Evolutionary conservation across 2,888 invertebrate genomes (phyloP).

Genomic region (Crocallis elinguaria): DNA sequence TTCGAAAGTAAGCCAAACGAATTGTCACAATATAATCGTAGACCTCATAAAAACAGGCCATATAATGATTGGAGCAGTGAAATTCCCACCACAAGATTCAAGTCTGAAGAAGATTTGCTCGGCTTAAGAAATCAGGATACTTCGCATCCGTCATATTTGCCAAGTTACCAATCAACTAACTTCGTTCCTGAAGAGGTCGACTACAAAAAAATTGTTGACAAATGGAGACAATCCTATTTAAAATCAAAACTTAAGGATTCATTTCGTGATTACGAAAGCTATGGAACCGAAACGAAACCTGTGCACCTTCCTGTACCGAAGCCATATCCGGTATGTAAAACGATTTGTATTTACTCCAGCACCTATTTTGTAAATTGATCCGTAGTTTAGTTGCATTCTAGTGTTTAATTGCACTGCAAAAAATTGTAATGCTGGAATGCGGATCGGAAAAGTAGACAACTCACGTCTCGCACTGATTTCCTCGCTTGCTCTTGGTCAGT

Average conservation of each 20-base stretch:
- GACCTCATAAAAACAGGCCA: conserved; percentile 59
- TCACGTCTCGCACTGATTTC: conserved; percentile 81
- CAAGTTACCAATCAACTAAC: conserved; percentile 58
- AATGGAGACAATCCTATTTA: conserved; percentile 75
- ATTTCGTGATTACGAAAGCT: conserved; percentile 65
- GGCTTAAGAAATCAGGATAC: conserved; percentile 75
- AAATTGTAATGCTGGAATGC: conserved; percentile 72
- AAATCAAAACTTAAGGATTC: conserved; percentile 71
- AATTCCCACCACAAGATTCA: conserved; percentile 60
- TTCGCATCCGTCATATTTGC: conserved; percentile 67
- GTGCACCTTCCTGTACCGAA: conserved; percentile 71
- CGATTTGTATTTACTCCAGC: conserved; percentile 34
- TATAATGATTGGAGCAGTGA: conserved; percentile 67
- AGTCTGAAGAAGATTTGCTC: conserved; percentile 76
- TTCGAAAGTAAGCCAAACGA: conserved; percentile 56
- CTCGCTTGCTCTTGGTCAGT: conserved; percentile 67
- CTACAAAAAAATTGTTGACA: conserved; percentile 71
- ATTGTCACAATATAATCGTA: conserved; percentile 54
- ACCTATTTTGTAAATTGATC: conserved; percentile 12
- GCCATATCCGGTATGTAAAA: conserved; percentile 74
- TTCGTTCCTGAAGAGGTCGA: conserved; percentile 60
- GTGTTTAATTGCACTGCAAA: conserved; percentile 65
- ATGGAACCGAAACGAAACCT: conserved; percentile 68
- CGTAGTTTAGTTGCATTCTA: conserved; percentile 20
- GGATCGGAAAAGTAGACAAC: conserved; percentile 73